Evolutionary conservation across 2,888 invertebrate genomes (phyloP), one percentile per base, ranked within the genome.

Genomic region (Apocheima hispidaria): DNA sequence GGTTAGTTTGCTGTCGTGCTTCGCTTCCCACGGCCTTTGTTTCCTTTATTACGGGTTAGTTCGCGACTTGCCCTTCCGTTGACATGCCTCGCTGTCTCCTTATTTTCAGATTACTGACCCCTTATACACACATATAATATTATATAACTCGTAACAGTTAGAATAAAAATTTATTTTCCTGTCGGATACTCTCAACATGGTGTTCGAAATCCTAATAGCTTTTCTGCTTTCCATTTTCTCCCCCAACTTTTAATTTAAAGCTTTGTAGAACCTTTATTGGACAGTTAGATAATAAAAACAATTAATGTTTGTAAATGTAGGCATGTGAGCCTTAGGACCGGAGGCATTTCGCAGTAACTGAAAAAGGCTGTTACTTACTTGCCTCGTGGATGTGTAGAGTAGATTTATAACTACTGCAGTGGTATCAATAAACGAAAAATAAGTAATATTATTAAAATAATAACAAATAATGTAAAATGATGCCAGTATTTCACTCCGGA

Each of bases 21-120:
- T 80, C 78, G 79, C 79, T 77, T 81, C 79, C 78, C 84, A 79
- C 68, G 75, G 63, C 70, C 71, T 73, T 79, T 77, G 79, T 83
- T 82, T 79, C 77, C 79, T 79, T 82, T 82, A 82, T 77, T 75
- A 74, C 71, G 64, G 49, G 54, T 43, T 41, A 30, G 63, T 44
- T 50, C 44, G 59, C 52, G 78, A 73, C 66, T 66, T 69, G 73
- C 70, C 68, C 78, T 81, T 80, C 82, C 82, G 81, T 77, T 75
- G 74, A 73, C 81, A 75, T 78, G 78, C 70, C 78, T 62, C 48
- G 72, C 78, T 81, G 79, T 81, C 75, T 76, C 68, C 69, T 72
- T 70, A 70, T 74, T 77, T 66, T 69, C 74, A 69, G 67, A 71
- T 67, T 70, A 78, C 67, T 77, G 77, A 74, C 78, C 78, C 77